Evolutionary conservation across 2,888 invertebrate species (phyloP).

Genomic region (Tachina fera): DNA sequence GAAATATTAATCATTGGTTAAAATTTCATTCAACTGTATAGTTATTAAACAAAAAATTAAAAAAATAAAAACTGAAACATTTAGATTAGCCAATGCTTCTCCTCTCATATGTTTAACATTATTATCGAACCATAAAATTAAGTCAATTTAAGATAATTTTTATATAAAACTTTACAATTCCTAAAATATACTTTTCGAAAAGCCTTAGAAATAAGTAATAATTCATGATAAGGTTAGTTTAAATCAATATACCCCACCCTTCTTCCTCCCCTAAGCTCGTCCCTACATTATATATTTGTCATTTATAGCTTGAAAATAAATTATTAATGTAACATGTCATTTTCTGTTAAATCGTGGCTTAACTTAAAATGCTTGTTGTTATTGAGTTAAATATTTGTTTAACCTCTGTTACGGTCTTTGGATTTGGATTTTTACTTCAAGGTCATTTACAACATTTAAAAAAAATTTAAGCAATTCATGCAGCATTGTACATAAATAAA

Average conservation of each 20-base stretch:
- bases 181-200: no score
- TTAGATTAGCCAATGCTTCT: not conserved
- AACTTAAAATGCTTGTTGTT: not conserved
- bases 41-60: no score
- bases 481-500: not conserved
- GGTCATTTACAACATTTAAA: conserved; percentile 19
- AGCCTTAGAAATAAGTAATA: no score
- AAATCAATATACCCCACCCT: no score
- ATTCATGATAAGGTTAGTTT: no score
- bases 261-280: no score
- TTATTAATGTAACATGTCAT: not conserved
- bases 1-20: not conserved
- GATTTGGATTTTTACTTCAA: conserved; percentile 8
- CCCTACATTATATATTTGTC: no score
- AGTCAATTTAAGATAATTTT: conserved; percentile 20
- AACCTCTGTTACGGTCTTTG: conserved; percentile 32
- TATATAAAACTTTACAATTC: no score
- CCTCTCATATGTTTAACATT: not conserved
- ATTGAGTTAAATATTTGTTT: conserved; percentile 9
- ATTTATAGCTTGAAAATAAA: not conserved
- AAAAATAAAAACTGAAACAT: not conserved
- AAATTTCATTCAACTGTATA: not conserved
- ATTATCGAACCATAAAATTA: conserved; percentile 11
- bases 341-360: not conserved
- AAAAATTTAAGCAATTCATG: not conserved